Base-by-base conservation (phyloP, 2,797 vertebrate species). In the Sebastes itinus region DNA sequence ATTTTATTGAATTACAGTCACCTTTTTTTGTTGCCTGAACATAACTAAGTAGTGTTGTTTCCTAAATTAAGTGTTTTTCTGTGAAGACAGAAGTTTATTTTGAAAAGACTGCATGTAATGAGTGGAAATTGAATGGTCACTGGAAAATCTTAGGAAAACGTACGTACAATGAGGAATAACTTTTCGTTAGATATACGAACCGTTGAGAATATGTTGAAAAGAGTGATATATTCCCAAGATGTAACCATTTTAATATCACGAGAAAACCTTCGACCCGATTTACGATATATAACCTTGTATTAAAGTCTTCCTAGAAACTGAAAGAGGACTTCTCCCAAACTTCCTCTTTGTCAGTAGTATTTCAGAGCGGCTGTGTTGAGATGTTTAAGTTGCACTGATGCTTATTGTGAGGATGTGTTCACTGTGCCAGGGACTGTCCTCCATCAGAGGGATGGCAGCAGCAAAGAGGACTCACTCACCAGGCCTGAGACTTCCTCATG, bases 401-500 rank as follows among this genome's bases (percentile, higher is more conserved):
- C 64, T 72, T 25, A 22, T 14, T 22, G 23, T 16, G 59, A 75
- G 30, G 28, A 63, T 81, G 64, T 54, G 72, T 69, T 77, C 55
- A 28, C 28, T 65, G 30, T 52, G 25, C 20, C 28, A 42, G 32
- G 7, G 22, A 58, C 30, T 33, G 66, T 35, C 46, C 2, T 20
- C 61, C 56, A 25, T 38, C 67, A 25, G 75, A 80, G 49, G 62
- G 30, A 78, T 33, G 30, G 42, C 16, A 4, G 69, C 2, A 78
- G 75, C 13, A 2, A 79, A 73, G 56, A 76, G 18, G 58, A 84
- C 18, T 75, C 30, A 88, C 97, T 97, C 91, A 98, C 97, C 98
- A 96, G 76, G 90, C 93, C 74, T 96, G 97, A 81, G 95, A 92
- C 93, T 97, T 98, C 91, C 95, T 96, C 75, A 84, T 94, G 91